Percentiles rank a stretch among this genome's conserved stretches.
Evolutionary conservation across 2,113 vertebrate genomes (phyloP).

Genomic region (Gallinago undulata): DNA sequence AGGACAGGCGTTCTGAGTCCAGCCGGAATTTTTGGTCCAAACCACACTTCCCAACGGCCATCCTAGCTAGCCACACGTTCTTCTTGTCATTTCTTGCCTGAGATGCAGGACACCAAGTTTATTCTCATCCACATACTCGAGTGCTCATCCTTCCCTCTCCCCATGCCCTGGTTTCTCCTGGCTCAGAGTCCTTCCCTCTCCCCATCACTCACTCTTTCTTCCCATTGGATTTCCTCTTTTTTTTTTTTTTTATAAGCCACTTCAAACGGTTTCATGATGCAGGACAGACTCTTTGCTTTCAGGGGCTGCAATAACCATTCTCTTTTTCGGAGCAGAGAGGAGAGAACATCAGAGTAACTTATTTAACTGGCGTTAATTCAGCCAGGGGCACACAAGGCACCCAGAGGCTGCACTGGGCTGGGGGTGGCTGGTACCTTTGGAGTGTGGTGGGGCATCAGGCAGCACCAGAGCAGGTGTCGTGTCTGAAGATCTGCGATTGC

Average conservation of each 20-base stretch:
- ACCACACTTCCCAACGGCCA: fast-evolving
- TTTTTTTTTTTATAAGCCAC: not conserved
- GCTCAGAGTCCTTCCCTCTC: not conserved
- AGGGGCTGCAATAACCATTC: not conserved
- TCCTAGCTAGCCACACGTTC: not conserved
- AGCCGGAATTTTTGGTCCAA: not conserved
- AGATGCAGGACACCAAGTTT: not conserved
- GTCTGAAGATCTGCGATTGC: not conserved
- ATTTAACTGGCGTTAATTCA: fast-evolving
- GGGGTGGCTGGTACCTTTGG: not conserved
- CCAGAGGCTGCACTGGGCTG: not conserved
- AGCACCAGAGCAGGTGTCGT: not conserved
- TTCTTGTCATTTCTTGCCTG: not conserved
- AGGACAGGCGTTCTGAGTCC: not conserved
- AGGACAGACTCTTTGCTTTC: not conserved
- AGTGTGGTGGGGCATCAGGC: not conserved
- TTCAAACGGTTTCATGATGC: not conserved
- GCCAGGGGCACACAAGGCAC: not conserved
- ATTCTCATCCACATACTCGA: not conserved
- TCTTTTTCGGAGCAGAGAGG: not conserved
- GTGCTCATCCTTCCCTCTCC: not conserved
- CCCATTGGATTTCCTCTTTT: not conserved
- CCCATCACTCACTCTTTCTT: not conserved
- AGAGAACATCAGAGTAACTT: not conserved
- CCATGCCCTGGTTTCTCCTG: not conserved